Evolutionary conservation across 2,888 invertebrate genomes (phyloP).

Genomic region (Pterostichus madidus): DNA sequence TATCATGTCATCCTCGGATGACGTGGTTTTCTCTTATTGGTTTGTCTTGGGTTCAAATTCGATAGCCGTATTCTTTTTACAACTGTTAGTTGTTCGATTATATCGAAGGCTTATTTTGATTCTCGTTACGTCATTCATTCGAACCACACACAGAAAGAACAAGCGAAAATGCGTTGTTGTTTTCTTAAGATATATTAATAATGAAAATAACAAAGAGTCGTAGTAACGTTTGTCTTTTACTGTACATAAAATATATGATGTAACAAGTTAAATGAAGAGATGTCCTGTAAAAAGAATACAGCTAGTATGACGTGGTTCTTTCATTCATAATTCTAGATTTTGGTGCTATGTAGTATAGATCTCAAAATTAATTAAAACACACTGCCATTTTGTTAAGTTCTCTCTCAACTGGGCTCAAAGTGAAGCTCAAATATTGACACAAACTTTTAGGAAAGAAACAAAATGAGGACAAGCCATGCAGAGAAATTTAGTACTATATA

Average conservation of each 20-base stretch:
- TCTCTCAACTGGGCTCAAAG: slow-evolving; percentile 7
- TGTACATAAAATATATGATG: too few species aligned
- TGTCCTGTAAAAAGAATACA: too few species aligned
- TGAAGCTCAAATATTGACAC: slow-evolving; percentile 1
- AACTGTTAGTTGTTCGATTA: too few species aligned
- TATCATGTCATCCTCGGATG: slow-evolving; percentile 6
- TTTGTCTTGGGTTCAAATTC: slow-evolving; percentile 33
- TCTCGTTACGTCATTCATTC: too few species aligned
- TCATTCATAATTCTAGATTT: not conserved
- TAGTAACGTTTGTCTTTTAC: too few species aligned
- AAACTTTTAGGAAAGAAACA: not conserved
- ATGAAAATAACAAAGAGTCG: too few species aligned
- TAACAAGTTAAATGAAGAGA: too few species aligned
- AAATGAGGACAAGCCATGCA: slow-evolving; percentile 46
- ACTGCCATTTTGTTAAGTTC: slow-evolving; percentile 27
- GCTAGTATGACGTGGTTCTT: not conserved
- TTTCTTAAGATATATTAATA: too few species aligned
- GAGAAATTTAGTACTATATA: slow-evolving; percentile 60
- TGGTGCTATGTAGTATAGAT: slow-evolving; percentile 44
- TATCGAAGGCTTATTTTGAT: too few species aligned
- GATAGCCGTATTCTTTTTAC: too few species aligned
- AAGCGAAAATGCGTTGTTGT: too few species aligned
- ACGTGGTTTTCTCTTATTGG: slow-evolving; percentile 23
- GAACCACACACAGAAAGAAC: too few species aligned
- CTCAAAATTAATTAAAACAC: slow-evolving; percentile 33